Conservation (phyloP, 2,797 vertebrate species). For the Enteromius afrohamiltoni region DNA sequence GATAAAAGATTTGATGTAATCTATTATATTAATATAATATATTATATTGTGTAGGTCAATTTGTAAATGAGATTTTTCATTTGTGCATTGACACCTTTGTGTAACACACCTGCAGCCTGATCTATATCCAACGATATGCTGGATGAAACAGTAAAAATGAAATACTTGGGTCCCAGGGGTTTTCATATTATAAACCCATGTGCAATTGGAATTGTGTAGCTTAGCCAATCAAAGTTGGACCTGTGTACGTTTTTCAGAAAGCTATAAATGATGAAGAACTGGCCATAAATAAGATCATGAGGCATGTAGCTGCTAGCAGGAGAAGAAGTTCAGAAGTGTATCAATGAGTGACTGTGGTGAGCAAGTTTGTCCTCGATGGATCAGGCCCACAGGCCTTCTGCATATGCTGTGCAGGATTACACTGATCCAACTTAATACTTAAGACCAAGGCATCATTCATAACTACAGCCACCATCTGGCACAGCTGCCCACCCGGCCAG, state of each 20-base stretch:
- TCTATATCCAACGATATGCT: neutral
- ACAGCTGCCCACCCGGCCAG: conserved; percentile 47
- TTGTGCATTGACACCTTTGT: no score
- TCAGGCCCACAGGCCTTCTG: conserved; percentile 68
- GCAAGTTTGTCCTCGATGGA: conserved; percentile 61
- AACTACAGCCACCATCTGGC: conserved; percentile 83
- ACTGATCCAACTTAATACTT: conserved; percentile 84
- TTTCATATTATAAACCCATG: neutral
- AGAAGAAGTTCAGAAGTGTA: conserved; percentile 6
- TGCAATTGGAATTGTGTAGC: neutral
- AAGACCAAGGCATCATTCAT: conserved; percentile 81
- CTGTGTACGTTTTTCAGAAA: neutral
- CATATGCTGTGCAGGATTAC: conserved; percentile 82
- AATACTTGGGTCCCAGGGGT: neutral
- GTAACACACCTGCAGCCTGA: neutral
- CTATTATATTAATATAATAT: no score
- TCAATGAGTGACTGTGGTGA: conserved; percentile 18
- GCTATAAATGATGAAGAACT: neutral
- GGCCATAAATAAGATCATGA: neutral
- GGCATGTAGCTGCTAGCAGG: neutral
- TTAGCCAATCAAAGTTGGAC: neutral
- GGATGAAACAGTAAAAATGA: neutral
- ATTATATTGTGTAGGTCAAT: no score
- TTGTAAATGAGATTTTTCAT: no score
- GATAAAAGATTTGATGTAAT: neutral